Evolutionary conservation across 2,888 invertebrate genomes (phyloP).

Genomic region (Chorisops tibialis): DNA sequence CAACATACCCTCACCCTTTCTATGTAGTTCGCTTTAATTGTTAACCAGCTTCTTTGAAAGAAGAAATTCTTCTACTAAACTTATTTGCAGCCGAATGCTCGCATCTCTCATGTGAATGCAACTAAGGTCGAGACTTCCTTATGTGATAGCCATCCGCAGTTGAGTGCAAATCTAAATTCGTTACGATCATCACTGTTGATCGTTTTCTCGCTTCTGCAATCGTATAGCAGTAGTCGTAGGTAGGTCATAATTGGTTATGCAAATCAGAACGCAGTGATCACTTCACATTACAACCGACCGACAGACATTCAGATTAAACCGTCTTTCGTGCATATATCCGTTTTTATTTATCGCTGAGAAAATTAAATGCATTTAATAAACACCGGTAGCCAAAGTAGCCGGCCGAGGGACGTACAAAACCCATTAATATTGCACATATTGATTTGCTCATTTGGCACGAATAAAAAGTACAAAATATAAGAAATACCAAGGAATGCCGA

Average conservation of each 20-base stretch:
- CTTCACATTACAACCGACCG: too few relatives aligned
- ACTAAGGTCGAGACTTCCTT: too few relatives aligned
- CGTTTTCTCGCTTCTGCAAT: slow-evolving; percentile 12
- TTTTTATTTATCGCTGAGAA: slow-evolving; percentile 10
- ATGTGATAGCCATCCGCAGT: too few relatives aligned
- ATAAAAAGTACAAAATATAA: background rate
- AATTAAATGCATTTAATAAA: slow-evolving; percentile 24
- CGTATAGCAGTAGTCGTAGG: background rate
- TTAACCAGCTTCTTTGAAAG: too few relatives aligned
- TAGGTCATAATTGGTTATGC: slow-evolving; percentile 29
- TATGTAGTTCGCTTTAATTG: too few relatives aligned
- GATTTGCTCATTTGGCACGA: slow-evolving; percentile 10
- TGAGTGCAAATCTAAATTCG: slow-evolving; percentile 19
- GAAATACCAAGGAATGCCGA: background rate
- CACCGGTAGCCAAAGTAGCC: slow-evolving; percentile 13
- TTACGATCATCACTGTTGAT: slow-evolving; percentile 1
- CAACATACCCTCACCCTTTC: too few relatives aligned
- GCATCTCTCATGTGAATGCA: too few relatives aligned
- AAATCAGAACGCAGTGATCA: slow-evolving; percentile 23
- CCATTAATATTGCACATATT: slow-evolving; percentile 29
- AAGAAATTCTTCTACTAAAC: too few relatives aligned
- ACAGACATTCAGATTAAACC: slow-evolving; percentile 14
- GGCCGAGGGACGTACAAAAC: slow-evolving; percentile 20
- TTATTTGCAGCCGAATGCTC: too few relatives aligned
- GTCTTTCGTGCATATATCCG: slow-evolving; percentile 1